Percentiles rank a stretch among this genome's conserved stretches.
Conservation (phyloP, 2,888 invertebrate species). For the Pimpla rufipes region DNA sequence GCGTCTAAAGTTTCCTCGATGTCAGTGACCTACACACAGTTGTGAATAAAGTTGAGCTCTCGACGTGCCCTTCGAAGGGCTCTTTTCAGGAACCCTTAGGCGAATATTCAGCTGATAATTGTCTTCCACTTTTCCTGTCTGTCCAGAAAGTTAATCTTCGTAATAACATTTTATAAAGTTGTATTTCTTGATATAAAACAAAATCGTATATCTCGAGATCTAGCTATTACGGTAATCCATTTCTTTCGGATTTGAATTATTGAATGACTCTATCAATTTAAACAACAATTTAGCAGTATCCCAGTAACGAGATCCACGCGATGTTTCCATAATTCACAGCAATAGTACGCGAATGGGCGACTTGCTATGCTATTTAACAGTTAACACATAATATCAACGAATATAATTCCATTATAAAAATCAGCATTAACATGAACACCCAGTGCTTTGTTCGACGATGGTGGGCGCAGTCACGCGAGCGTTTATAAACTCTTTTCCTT, state of each 20-base stretch:
- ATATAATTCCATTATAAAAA: slow-evolving; percentile 65
- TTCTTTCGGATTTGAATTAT: too few species aligned
- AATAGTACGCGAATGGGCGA: background rate
- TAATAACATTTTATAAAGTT: too few species aligned
- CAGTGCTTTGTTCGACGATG: slow-evolving; percentile 53
- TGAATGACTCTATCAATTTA: background rate
- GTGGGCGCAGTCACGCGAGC: slow-evolving; percentile 61
- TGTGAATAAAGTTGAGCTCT: slow-evolving; percentile 54
- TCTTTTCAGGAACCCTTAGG: slow-evolving; percentile 10
- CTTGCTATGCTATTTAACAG: slow-evolving; percentile 41
- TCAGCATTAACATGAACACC: slow-evolving; percentile 46
- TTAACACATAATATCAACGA: slow-evolving; percentile 52
- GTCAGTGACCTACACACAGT: slow-evolving; percentile 28
- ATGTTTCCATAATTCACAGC: background rate
- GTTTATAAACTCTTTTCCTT: slow-evolving; percentile 66
- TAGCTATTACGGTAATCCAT: background rate
- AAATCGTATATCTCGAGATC: too few species aligned
- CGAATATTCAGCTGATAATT: slow-evolving; percentile 43
- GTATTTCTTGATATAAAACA: too few species aligned
- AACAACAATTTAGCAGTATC: background rate
- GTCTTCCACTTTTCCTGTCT: slow-evolving; percentile 10
- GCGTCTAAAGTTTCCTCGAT: slow-evolving; percentile 44
- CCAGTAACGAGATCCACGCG: background rate
- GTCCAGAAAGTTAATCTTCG: background rate
- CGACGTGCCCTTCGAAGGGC: slow-evolving; percentile 11